These are phyloP conservation scores for Chrysogorgia sp. DNA, from an alignment of 92 coral and sea anemone species.

Conservation along the genomic window DNA sequence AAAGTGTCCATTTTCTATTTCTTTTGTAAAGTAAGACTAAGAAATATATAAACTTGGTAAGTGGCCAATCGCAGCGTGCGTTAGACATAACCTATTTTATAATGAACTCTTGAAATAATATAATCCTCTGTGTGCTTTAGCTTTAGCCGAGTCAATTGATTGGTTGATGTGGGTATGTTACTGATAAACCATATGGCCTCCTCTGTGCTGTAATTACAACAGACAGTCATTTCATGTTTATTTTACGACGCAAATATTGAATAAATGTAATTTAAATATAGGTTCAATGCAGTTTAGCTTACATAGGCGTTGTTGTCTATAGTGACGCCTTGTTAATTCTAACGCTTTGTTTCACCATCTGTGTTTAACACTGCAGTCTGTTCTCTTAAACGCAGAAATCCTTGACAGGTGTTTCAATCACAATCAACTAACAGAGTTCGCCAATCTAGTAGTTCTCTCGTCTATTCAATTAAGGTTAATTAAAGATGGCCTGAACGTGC, in stretches of 20 bases:
- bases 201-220: constrained; percentile 4
- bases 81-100: too few species aligned
- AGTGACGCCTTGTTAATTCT: not conserved
- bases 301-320: not conserved
- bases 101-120: too few species aligned
- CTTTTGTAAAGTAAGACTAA: too few species aligned
- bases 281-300: not conserved
- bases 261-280: not conserved
- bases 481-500: not conserved
- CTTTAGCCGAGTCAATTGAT: too few species aligned
- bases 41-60: too few species aligned
- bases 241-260: not conserved
- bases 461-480: not conserved
- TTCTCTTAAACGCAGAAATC: too few species aligned
- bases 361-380: too few species aligned
- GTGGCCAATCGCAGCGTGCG: too few species aligned
- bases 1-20: too few species aligned
- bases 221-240: constrained; percentile 25
- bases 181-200: not conserved
- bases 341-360: too few species aligned
- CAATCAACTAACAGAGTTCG: not conserved
- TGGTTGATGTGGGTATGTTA: not conserved
- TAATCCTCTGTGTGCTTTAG: too few species aligned
- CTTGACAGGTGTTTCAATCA: too few species aligned
- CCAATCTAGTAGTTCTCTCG: not conserved